Base-by-base conservation (phyloP, 2,888 invertebrate genomes). In the Salpingus planirostris region DNA sequence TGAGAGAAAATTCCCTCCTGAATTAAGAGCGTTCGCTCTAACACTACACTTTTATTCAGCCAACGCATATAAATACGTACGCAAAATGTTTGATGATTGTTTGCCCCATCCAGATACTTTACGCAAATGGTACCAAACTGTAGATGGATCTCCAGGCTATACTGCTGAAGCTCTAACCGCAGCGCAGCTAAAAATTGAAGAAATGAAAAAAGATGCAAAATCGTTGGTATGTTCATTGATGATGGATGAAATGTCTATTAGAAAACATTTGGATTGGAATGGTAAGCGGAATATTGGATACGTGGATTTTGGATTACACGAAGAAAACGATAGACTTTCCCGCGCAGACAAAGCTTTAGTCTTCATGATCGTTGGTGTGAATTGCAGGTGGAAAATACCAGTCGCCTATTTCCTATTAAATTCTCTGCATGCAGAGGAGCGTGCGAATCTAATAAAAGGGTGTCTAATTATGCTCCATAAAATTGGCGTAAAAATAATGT, bases 221-320 rank as follows among this genome's bases (percentile, higher is more conserved):
- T 4, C 15, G 21, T 3, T 38, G 8, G 11, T 40, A 23, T 24
- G n/a, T n/a, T n/a, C n/a, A n/a, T n/a, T n/a, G n/a, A n/a, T n/a
- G n/a, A n/a, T n/a, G n/a, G n/a, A n/a, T 26, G 30, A 38, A 11
- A 52, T 48, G 48, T 26, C 44, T 5, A 47, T 53, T n/a, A 6
- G 21, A 7, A 7, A 8, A 21, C 6, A 21, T 21, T 6, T 21
- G 6, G n/a, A 21, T 6, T 8, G 8, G 8, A 21, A 6, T 8
- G 21, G 6, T 8, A 21, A 8, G 8, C 21, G 7, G 21, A 8
- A 21, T 21, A 21, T 21, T 6, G 8, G 6, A 21, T 21, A 21
- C 21, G 13, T 24, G 8, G 13, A 49, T 31, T 34, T 37, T 28
- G 47, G 47, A 13, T 40, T 27, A 11, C 35, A 27, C 24, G 21